Evolutionary conservation across 1,140 invertebrate genomes (phyloP).

Genomic region (Drosophila miranda): DNA sequence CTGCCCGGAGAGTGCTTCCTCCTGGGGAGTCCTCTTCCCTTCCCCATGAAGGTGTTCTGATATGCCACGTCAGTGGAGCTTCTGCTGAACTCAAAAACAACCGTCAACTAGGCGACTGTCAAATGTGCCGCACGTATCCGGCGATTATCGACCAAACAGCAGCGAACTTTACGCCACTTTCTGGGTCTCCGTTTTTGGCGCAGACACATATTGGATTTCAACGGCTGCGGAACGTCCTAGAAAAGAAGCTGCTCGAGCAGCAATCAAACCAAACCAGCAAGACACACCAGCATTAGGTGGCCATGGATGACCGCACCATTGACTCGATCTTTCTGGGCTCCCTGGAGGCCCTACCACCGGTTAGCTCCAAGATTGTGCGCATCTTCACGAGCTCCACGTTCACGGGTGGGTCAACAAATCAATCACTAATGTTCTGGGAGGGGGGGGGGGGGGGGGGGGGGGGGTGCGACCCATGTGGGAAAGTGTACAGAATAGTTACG

Average conservation of each 20-base stretch:
- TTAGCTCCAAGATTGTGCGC: slow-evolving; percentile 98
- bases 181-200: slow-evolving; percentile 58
- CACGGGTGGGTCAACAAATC: slow-evolving; percentile 88
- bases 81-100: slow-evolving; percentile 71
- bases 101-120: slow-evolving; percentile 79
- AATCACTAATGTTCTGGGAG: not conserved
- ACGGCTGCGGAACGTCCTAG: slow-evolving; percentile 39
- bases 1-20: slow-evolving; percentile 25
- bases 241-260: slow-evolving; percentile 30
- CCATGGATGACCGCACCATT: slow-evolving; percentile 94
- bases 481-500: slow-evolving; percentile 55
- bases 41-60: slow-evolving; percentile 4
- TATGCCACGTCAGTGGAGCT: slow-evolving; percentile 43
- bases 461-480: not conserved
- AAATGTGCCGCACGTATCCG: slow-evolving; percentile 68
- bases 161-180: slow-evolving; percentile 67
- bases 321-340: slow-evolving; percentile 95
- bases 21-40: not conserved
- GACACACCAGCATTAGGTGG: slow-evolving; percentile 1
- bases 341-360: slow-evolving; percentile 93
- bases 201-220: slow-evolving; percentile 76
- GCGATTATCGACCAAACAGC: slow-evolving; percentile 74
- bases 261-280: slow-evolving; percentile 11
- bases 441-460: not conserved
- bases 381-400: slow-evolving; percentile 99